Percentiles rank a stretch among this genome's conserved stretches.
These are phyloP conservation scores for Xenus cinereus DNA, from an alignment of 2,113 vertebrate genomes.

Conservation along the genomic window DNA sequence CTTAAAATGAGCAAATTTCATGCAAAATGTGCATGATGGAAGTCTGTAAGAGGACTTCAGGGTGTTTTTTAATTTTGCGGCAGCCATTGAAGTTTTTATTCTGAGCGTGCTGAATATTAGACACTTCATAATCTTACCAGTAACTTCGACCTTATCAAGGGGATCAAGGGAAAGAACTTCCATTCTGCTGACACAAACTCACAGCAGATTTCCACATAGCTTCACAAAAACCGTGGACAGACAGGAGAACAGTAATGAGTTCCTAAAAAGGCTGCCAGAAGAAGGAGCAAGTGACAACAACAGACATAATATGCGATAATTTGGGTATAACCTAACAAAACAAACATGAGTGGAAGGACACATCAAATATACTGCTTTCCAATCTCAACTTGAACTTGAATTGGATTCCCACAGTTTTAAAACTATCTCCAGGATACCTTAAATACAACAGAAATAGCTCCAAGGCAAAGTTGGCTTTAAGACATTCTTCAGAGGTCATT, in stretches of 20 bases:
- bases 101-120: not conserved
- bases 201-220: not conserved
- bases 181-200: not conserved
- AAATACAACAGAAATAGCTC: slow-evolving; percentile 4
- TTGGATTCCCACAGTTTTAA: not conserved
- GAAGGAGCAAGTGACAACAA: not conserved
- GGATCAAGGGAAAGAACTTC: not conserved
- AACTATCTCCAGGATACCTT: not conserved
- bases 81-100: not conserved
- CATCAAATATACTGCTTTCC: not conserved
- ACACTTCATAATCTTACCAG: not conserved
- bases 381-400: not conserved
- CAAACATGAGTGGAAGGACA: not conserved
- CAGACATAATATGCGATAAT: not conserved
- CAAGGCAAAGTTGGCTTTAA: not conserved
- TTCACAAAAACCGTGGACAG: not conserved
- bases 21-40: not conserved
- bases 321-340: not conserved
- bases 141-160: not conserved
- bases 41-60: not conserved
- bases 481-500: slow-evolving; percentile 18
- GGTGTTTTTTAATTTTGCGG: not conserved
- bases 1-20: not conserved
- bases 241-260: not conserved
- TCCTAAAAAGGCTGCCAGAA: not conserved